Evolutionary conservation across 2,113 vertebrate species (phyloP).

Genomic region (Noturus placidus): DNA sequence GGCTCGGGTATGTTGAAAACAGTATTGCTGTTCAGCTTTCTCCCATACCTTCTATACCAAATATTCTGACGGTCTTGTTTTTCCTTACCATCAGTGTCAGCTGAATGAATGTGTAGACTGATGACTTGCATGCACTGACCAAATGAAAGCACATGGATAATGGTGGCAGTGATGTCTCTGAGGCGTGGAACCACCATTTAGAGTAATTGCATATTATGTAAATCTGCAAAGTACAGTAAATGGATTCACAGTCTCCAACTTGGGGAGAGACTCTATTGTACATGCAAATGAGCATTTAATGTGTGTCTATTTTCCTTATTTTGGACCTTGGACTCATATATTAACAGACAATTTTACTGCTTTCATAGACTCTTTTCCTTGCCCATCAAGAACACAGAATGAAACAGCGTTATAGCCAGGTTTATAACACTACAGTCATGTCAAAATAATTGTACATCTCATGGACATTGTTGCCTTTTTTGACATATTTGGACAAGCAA

Average conservation of each 20-base stretch:
- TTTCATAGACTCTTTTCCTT: neutral
- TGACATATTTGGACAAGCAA: too few species aligned
- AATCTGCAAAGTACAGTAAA: neutral
- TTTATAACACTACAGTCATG: conserved; percentile 29
- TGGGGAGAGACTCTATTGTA: neutral
- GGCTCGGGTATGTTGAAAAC: neutral
- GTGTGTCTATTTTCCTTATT: neutral
- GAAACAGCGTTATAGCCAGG: conserved; percentile 30
- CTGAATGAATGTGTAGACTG: conserved; percentile 12
- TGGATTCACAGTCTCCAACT: neutral
- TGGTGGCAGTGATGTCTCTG: neutral
- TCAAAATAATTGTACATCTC: too few species aligned
- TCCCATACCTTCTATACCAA: conserved; percentile 55
- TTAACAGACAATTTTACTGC: conserved; percentile 16
- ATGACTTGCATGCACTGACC: conserved; percentile 29
- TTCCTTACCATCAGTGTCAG: conserved; percentile 11
- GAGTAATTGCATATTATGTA: neutral
- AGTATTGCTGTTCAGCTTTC: conserved; percentile 13
- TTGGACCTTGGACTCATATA: conserved; percentile 27
- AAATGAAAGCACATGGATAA: conserved; percentile 4
- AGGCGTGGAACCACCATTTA: neutral
- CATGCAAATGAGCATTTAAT: neutral
- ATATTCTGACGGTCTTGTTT: conserved; percentile 44
- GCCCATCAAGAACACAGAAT: conserved; percentile 14
- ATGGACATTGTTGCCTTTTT: too few species aligned